These are phyloP conservation scores for Troides oblongomaculatus DNA, from an alignment of 2,888 invertebrate genomes.

Conservation along the genomic window DNA sequence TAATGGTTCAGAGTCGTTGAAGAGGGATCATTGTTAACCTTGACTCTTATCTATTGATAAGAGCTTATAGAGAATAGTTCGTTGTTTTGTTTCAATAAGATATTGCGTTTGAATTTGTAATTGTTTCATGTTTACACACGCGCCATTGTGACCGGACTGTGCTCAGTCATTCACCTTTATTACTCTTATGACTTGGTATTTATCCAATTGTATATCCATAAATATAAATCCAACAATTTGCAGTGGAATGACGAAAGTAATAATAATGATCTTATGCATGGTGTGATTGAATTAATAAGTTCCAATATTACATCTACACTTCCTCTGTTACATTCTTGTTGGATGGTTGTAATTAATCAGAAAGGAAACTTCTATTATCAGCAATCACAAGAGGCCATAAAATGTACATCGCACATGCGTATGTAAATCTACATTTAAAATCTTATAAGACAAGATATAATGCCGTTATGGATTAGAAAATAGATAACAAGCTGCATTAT, in stretches of 20 bases:
- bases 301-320: neutral
- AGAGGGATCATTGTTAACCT: constrained; percentile 20
- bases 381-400: neutral
- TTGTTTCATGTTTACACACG: constrained; percentile 23
- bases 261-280: neutral
- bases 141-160: constrained; percentile 10
- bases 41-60: constrained; percentile 26
- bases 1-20: constrained; percentile 12
- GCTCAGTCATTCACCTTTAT: constrained; percentile 24
- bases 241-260: neutral
- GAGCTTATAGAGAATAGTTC: constrained; percentile 8
- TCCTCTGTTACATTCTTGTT: neutral
- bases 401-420: neutral
- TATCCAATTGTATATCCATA: constrained; percentile 5
- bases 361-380: too few species aligned
- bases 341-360: neutral
- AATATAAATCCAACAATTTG: constrained; percentile 1
- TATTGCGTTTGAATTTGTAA: constrained; percentile 20
- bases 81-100: constrained; percentile 13
- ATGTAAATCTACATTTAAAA: neutral
- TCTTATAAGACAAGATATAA: neutral
- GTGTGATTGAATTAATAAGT: neutral
- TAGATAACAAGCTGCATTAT: constrained; percentile 5
- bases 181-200: constrained; percentile 13
- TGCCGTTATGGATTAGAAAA: neutral